These are phyloP conservation scores for Heteromormyrus szaboi DNA, from an alignment of 2,797 vertebrate genomes.

Conservation along the genomic window DNA sequence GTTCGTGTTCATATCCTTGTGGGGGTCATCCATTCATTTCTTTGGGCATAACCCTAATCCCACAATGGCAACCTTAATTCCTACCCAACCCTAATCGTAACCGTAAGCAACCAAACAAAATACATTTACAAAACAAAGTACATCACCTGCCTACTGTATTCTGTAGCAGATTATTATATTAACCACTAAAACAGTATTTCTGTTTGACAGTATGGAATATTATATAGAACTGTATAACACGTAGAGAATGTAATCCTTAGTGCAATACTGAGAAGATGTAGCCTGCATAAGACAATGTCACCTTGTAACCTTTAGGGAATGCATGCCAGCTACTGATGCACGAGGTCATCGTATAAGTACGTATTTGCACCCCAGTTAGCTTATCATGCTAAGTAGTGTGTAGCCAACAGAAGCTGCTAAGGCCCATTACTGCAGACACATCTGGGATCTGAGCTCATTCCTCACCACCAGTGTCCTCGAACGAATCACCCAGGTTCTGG, in stretches of 20 bases:
- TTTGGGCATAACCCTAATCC: background rate
- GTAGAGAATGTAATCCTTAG: background rate
- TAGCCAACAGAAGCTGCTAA: background rate
- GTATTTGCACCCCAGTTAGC: background rate
- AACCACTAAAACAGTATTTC: background rate
- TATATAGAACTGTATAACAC: background rate
- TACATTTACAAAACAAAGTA: background rate
- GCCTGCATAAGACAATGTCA: background rate
- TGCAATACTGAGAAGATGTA: background rate
- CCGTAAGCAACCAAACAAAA: background rate
- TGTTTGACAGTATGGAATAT: background rate
- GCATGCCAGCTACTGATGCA: background rate
- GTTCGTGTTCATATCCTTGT: background rate
- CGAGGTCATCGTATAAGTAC: background rate
- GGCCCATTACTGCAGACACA: background rate
- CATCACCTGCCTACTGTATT: background rate
- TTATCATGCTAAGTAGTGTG: background rate
- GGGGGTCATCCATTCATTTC: background rate
- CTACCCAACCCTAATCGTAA: background rate
- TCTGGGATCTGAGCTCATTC: background rate
- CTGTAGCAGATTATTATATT: background rate
- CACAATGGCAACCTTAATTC: background rate
- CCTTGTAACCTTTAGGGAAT: background rate
- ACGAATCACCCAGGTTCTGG: background rate
- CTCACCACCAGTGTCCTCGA: background rate